Base-by-base conservation (phyloP, 2,113 vertebrate species). In the Tretioscincus oriximinensis region DNA sequence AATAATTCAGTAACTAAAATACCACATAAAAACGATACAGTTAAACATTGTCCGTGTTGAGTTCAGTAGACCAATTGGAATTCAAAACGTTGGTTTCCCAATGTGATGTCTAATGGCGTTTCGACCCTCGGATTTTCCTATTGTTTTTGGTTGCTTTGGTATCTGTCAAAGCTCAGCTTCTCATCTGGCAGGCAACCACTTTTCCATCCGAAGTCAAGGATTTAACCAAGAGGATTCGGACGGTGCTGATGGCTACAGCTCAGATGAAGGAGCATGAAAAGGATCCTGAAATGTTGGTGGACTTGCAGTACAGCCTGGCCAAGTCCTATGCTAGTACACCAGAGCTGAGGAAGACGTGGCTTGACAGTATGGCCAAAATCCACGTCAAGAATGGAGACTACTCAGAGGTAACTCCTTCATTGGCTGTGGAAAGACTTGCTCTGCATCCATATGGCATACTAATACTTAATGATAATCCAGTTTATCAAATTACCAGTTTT, bases 221-320 rank as follows among this genome's bases (percentile, higher is more conserved):
- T 72, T 91, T 99, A 86, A 99, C 98, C 4, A 99, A 97, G 93
- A 96, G 97, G 76, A 99, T 99, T 88, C 97, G 98, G 7, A 99
- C 98, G 0, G 98, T 99, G 72, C 96, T 99, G 81, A 99, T 99
- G 98, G 98, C 98, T 87, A 99, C 98, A 0, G 98, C 98, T 16
- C 98, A 99, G 87, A 99, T 99, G 98, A 96, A 97, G 68, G 98
- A 99, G 83, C 98, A 99, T 0, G 98, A 99, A 73, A 97, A 96
- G 71, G 98, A 99, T 88, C 98, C 98, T 0, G 98, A 99, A 92
- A 99, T 99, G 98, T 82, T 99, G 82, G 92, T 99, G 72, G 98
- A 99, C 91, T 96, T 99, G 5, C 98, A 99, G 89, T 99, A 98
- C 92, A 99, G 98, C 80, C 94, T 99, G 89, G 98, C 98, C 73